Evolutionary conservation across 92 coral and sea anemone genomes (phyloP), one percentile per base, ranked within the genome.

Genomic region (Phenganax subtilis): DNA sequence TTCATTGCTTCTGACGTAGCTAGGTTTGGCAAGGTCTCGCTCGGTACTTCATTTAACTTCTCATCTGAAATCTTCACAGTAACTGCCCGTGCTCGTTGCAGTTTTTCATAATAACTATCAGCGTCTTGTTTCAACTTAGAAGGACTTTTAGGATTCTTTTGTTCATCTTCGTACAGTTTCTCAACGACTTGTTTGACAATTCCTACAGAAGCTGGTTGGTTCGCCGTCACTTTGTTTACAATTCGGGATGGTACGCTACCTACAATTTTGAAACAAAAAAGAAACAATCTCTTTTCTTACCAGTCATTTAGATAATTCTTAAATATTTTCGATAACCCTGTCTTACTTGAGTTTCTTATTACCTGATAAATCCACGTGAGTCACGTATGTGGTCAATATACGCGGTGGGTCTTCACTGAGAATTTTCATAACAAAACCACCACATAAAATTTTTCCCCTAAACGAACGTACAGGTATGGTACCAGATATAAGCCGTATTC

Each of bases 321-420:
- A 37, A 37, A 37, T 37, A 37, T 37, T 37, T 37, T 37, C 5
- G 47, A 37, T 5, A 37, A 37, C 47, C 47, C 47, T 37, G 47
- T 37, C 2, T 37, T 37, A 37, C 47, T 5, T 37, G 47, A 37
- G 5, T 37, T 37, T 37, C 47, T 37, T 37, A 5, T 37, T 68
- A 93, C 98, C 98, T 82, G 90, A 88, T 51, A 93, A 77, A 75
- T 93, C 98, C 16, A 86, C 98, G 47, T 90, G 89, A 52, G 97
- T 90, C 16, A 93, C 53, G 58, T 93, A 93, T 14, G 97, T 85
- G 16, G 92, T 89, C 30, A 75, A 88, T 71, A 91, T 88, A 57
- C 93, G 73, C 1, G 98, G 97, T 37, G 98, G 97, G 67, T 93
- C 93, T 2, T 93, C 85, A 75, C 97, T 91, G 20, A 91, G 84